Evolutionary conservation across 37 sponge, comb jelly and placozoan species (phyloP).

Genomic region (Aplysina aerophoba): DNA sequence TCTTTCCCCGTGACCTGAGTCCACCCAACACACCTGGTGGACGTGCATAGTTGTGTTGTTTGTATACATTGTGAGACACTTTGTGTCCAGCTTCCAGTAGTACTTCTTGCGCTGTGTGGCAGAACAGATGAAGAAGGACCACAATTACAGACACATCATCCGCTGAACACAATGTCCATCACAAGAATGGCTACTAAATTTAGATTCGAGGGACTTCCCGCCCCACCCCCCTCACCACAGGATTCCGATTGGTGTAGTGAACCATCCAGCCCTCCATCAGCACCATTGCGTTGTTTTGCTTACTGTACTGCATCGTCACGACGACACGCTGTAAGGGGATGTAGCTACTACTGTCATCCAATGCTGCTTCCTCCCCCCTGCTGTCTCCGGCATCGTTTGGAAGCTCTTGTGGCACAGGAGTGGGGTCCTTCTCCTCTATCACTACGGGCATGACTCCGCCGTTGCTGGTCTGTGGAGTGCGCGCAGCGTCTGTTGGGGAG

Average conservation of each 20-base stretch:
- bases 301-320: slow-evolving; percentile 69
- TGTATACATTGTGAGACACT: slow-evolving; percentile 76
- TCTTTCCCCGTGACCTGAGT: not conserved
- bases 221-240: slow-evolving; percentile 67
- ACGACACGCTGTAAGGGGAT: slow-evolving; percentile 61
- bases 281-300: slow-evolving; percentile 56
- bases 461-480: not conserved
- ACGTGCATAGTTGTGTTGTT: slow-evolving; percentile 44
- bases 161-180: not conserved
- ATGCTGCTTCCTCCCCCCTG: not conserved
- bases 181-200: not conserved
- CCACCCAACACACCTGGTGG: slow-evolving; percentile 34
- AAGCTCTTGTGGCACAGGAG: not conserved
- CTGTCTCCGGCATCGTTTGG: not conserved
- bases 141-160: slow-evolving; percentile 36
- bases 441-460: not conserved
- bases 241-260: slow-evolving; percentile 80
- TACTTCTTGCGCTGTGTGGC: slow-evolving; percentile 70
- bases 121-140: not conserved
- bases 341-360: not conserved
- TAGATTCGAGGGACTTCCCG: not conserved
- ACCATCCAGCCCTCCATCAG: slow-evolving; percentile 92
- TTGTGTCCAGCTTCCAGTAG: slow-evolving; percentile 87
- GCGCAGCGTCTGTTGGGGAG: not conserved
- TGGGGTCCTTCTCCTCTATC: not conserved